phyloP scores from a whole-genome alignment of 2,797 vertebrate species.

The Amazona finschi region DNA sequence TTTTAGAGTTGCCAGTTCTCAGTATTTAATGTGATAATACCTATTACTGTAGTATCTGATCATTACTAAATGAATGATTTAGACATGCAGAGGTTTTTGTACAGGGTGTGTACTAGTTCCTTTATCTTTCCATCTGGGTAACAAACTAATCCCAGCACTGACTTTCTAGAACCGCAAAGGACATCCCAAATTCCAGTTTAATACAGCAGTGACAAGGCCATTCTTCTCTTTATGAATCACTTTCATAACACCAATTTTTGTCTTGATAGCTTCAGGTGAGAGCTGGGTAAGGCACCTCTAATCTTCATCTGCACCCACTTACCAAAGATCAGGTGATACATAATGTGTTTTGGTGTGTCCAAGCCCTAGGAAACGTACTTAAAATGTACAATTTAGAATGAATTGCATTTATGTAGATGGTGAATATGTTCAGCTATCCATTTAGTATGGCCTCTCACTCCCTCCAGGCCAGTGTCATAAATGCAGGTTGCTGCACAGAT shows the following conservation, averaged over 20 bases:
- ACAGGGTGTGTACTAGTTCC: neutral
- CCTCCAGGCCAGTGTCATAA: neutral
- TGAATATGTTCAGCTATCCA: neutral
- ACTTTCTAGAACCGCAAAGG: neutral
- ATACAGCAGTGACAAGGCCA: neutral
- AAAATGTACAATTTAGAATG: neutral
- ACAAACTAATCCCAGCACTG: neutral
- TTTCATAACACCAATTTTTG: neutral
- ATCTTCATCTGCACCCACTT: neutral
- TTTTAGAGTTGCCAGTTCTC: neutral
- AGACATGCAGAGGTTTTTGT: neutral
- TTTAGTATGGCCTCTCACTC: neutral
- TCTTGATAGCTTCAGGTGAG: neutral
- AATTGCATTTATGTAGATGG: neutral
- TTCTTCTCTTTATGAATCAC: neutral
- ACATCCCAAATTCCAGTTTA: neutral
- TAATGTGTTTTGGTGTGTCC: neutral
- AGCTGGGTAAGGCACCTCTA: neutral
- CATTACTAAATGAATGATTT: neutral
- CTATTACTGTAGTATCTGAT: neutral
- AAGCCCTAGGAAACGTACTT: neutral
- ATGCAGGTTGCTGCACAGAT: conserved; percentile 9
- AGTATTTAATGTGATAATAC: neutral
- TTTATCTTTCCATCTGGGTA: neutral
- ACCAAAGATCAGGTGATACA: neutral